phyloP scores from a whole-genome alignment of 2,797 vertebrate species.

The Rhinoraja longicauda region DNA sequence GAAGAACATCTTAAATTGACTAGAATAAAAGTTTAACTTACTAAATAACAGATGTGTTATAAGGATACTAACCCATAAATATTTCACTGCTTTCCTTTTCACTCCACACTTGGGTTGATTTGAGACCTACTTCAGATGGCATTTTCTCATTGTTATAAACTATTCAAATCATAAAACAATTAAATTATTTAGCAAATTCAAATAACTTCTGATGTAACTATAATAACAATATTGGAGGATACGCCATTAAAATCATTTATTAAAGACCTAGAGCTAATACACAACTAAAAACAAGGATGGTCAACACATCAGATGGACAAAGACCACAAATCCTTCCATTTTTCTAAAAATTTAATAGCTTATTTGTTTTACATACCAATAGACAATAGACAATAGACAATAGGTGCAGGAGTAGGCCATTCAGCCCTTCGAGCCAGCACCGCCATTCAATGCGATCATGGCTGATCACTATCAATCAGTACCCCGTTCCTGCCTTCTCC shows the following conservation, averaged over 20 bases:
- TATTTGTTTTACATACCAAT: background rate
- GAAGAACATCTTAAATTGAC: background rate
- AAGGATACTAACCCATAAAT: background rate
- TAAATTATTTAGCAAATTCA: background rate
- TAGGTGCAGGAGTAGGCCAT: no score
- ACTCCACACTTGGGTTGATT: slow-evolving; percentile 6
- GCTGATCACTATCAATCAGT: no score
- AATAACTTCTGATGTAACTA: background rate
- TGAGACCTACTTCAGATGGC: background rate
- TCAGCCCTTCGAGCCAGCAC: no score
- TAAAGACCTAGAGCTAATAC: background rate
- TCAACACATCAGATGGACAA: background rate
- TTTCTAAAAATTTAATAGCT: background rate
- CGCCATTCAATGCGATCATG: no score
- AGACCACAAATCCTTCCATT: background rate
- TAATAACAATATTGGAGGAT: background rate
- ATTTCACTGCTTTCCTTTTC: slow-evolving; percentile 4
- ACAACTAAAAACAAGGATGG: background rate
- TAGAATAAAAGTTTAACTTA: background rate
- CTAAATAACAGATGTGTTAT: background rate
- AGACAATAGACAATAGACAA: no score
- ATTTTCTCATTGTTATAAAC: background rate
- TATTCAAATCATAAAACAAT: slow-evolving; percentile 27
- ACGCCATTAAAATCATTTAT: background rate
- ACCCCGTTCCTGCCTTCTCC: no score